phyloP scores from a whole-genome alignment of 1,140 invertebrate genomes.

The Pseudomyrmex dendroicus region DNA sequence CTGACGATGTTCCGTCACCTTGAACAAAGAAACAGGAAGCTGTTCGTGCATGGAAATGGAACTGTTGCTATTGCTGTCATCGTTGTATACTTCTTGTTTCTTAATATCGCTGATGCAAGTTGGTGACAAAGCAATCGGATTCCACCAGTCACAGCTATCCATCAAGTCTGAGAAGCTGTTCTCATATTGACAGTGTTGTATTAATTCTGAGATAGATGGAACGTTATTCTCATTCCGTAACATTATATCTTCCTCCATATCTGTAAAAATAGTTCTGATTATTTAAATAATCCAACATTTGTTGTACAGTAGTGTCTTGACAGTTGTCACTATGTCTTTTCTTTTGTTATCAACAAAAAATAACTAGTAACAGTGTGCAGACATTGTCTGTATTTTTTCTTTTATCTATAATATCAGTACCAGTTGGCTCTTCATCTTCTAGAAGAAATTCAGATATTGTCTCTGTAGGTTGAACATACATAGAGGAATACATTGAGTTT shows the following conservation, averaged over 20 bases:
- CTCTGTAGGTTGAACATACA: conserved; percentile 79
- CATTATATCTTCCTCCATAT: conserved; percentile 74
- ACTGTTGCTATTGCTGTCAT: conserved; percentile 59
- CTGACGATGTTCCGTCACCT: conserved; percentile 58
- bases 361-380: not conserved
- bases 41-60: conserved; percentile 69
- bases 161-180: conserved; percentile 64
- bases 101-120: conserved; percentile 45
- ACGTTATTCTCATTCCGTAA: conserved; percentile 64
- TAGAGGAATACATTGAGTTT: conserved; percentile 72
- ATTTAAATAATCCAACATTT: too few relatives aligned
- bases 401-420: conserved; percentile 56
- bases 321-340: too few relatives aligned
- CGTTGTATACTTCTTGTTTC: conserved; percentile 62
- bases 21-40: conserved; percentile 75
- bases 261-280: conserved; percentile 44
- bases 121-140: conserved; percentile 50
- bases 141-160: conserved; percentile 73
- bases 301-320: too few relatives aligned
- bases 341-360: too few relatives aligned
- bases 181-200: conserved; percentile 76
- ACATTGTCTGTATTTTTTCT: not conserved
- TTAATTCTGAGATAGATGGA: conserved; percentile 74
- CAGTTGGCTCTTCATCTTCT: conserved; percentile 80
- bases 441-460: conserved; percentile 80